Conservation (phyloP, 2,113 vertebrate species). For the Sinosuthora webbiana region DNA sequence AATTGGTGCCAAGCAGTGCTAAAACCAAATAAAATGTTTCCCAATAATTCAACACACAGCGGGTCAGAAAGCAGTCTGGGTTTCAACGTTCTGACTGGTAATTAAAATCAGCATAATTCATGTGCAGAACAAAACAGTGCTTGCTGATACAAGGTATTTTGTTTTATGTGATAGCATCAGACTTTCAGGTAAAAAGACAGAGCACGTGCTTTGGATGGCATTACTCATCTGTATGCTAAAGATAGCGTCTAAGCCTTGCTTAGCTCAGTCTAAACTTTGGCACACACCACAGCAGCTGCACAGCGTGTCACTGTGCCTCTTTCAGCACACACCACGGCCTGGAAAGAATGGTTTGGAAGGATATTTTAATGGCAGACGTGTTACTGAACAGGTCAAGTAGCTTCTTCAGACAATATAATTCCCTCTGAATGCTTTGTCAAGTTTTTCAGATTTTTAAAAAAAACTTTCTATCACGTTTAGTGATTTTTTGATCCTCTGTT, state of each 20-base stretch:
- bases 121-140: neutral
- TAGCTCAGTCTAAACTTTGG: neutral
- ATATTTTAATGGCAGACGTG: neutral
- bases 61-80: neutral
- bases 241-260: neutral
- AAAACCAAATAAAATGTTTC: conserved; percentile 13
- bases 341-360: neutral
- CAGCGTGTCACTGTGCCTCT: neutral
- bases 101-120: neutral
- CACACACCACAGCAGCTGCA: neutral
- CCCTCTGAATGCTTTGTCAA: neutral
- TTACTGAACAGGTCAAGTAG: neutral
- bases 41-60: neutral
- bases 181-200: conserved; percentile 1
- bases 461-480: neutral
- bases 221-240: conserved; percentile 18
- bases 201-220: neutral
- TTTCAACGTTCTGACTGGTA: neutral
- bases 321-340: neutral
- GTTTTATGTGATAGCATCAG: neutral
- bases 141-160: neutral
- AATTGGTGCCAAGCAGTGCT: conserved; percentile 5
- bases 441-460: neutral
- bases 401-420: neutral
- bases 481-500: neutral